phyloP scores from a whole-genome alignment of 2,113 vertebrate genomes.

The Puma concolor region DNA sequence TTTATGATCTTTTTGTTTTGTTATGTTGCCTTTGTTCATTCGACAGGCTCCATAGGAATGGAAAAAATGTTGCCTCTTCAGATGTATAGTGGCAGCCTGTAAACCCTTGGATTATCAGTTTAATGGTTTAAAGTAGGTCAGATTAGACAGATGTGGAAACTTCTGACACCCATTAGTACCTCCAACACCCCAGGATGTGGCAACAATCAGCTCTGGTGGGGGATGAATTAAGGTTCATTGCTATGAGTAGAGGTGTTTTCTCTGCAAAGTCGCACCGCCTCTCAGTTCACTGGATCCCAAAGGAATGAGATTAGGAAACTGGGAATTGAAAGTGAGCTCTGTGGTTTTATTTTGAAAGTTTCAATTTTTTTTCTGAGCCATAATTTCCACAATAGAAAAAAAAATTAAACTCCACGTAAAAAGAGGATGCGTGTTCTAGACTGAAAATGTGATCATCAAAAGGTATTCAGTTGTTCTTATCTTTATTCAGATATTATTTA shows the following conservation, averaged over 20 bases:
- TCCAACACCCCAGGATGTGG: not conserved
- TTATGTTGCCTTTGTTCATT: too few species aligned
- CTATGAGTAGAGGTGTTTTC: not conserved
- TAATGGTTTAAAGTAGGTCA: constrained; percentile 66
- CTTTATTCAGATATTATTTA: not conserved
- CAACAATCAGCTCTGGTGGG: not conserved
- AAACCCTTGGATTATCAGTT: constrained; percentile 64
- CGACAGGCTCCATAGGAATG: too few species aligned
- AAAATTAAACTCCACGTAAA: not conserved
- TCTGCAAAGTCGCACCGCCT: not conserved
- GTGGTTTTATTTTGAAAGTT: not conserved
- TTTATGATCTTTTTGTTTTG: too few species aligned
- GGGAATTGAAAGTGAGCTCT: not conserved
- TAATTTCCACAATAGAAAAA: not conserved
- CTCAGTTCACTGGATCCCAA: not conserved
- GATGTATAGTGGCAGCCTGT: constrained; percentile 19
- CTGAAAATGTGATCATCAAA: not conserved
- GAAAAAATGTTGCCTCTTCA: too few species aligned
- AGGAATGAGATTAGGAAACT: not conserved
- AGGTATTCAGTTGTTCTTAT: not conserved
- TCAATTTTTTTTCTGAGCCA: not conserved
- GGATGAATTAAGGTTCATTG: not conserved
- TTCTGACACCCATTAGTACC: not conserved
- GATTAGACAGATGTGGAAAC: not conserved
- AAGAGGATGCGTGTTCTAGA: not conserved